Evolutionary conservation across 2,113 vertebrate species (phyloP).

Genomic region (Crotophaga sulcirostris): DNA sequence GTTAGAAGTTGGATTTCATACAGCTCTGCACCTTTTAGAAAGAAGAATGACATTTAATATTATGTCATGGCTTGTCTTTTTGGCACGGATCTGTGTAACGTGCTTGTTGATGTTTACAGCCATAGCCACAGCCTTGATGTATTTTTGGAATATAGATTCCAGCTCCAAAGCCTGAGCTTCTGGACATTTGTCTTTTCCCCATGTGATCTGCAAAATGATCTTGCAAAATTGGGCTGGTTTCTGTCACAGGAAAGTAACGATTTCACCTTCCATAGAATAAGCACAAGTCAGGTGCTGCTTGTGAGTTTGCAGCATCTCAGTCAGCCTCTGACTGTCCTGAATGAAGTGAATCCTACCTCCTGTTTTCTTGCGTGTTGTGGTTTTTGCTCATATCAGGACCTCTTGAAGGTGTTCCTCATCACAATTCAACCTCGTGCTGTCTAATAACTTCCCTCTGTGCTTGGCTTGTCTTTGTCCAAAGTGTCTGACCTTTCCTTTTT

Average conservation of each 20-base stretch:
- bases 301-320: neutral
- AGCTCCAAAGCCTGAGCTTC: neutral
- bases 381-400: neutral
- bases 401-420: neutral
- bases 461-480: neutral
- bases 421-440: neutral
- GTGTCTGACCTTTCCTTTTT: neutral
- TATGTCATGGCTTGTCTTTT: neutral
- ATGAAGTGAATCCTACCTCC: neutral
- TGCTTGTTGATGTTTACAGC: neutral
- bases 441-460: neutral
- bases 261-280: neutral
- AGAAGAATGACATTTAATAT: neutral
- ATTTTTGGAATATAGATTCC: conserved; percentile 11
- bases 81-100: neutral
- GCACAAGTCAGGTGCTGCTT: neutral
- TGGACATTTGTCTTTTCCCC: neutral
- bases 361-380: neutral
- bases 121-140: neutral
- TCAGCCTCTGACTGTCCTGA: neutral
- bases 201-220: neutral
- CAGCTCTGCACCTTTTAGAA: neutral
- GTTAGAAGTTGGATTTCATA: neutral
- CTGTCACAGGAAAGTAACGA: neutral
- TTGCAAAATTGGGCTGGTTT: neutral